These are phyloP conservation scores for Zosterops borbonicus DNA, from an alignment of 2,113 vertebrate genomes.

Conservation along the genomic window DNA sequence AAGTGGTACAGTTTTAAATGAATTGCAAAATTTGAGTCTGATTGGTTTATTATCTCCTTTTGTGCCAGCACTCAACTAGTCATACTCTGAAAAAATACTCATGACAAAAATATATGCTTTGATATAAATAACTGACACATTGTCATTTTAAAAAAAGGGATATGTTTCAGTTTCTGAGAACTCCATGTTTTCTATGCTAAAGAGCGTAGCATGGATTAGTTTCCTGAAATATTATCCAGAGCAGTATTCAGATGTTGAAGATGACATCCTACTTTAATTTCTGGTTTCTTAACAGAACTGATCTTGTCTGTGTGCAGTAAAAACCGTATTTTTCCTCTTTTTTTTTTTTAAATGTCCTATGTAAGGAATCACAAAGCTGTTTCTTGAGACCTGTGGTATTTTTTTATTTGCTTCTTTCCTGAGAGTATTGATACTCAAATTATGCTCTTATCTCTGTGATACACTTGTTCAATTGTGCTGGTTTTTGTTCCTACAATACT, in stretches of 20 bases:
- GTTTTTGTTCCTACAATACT: not conserved
- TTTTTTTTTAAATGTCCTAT: too few relatives aligned
- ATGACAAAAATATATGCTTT: not conserved
- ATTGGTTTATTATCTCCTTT: not conserved
- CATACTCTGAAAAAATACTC: not conserved
- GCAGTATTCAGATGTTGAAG: not conserved
- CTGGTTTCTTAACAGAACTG: not conserved
- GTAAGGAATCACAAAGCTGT: not conserved
- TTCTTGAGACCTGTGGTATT: not conserved
- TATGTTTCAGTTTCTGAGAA: not conserved
- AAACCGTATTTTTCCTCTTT: not conserved
- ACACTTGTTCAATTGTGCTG: not conserved
- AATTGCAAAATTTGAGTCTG: not conserved
- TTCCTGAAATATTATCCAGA: not conserved
- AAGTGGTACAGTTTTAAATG: not conserved
- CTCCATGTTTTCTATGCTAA: not conserved
- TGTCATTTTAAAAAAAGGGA: not conserved
- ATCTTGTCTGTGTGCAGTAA: not conserved
- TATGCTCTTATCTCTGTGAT: not conserved
- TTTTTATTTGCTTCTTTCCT: not conserved
- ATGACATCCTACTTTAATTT: not conserved
- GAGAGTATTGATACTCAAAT: not conserved
- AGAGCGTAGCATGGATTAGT: not conserved
- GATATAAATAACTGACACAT: not conserved
- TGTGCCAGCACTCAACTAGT: not conserved